phyloP scores from a whole-genome alignment of 2,113 vertebrate species.

The Thunnus maccoyii region DNA sequence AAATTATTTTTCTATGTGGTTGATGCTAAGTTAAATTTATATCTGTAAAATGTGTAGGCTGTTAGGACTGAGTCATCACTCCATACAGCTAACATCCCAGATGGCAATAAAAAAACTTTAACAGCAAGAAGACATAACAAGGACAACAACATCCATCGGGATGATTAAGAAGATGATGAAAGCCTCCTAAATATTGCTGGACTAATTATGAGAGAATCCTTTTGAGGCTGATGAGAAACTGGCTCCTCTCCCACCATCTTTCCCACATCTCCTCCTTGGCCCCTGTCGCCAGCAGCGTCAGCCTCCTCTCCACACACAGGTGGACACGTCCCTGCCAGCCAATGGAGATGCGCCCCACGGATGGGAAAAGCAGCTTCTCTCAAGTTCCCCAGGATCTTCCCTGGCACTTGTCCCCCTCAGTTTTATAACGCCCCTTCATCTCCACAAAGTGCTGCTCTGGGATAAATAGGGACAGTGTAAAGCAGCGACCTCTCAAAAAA shows the following conservation, averaged over 20 bases:
- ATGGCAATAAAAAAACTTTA: constrained; percentile 39
- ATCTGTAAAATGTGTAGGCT: constrained; percentile 53
- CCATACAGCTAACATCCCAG: constrained; percentile 45
- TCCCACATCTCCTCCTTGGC: constrained; percentile 55
- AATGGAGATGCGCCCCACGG: constrained; percentile 69
- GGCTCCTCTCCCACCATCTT: constrained; percentile 50
- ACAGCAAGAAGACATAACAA: constrained; percentile 27
- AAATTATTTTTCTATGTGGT: constrained; percentile 7
- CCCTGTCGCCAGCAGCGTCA: constrained; percentile 40
- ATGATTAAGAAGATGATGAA: constrained; percentile 42
- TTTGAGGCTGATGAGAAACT: constrained; percentile 55
- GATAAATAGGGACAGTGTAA: constrained; percentile 67
- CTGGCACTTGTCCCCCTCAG: constrained; percentile 66
- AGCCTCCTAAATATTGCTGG: constrained; percentile 32
- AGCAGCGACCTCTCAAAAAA: constrained; percentile 50
- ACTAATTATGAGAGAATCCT: constrained; percentile 58
- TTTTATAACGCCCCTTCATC: constrained; percentile 55
- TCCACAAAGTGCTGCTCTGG: constrained; percentile 55
- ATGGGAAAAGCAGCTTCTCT: constrained; percentile 74
- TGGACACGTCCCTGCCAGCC: constrained; percentile 64
- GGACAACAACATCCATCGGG: constrained; percentile 11
- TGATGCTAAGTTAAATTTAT: constrained; percentile 29
- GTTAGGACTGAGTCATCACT: constrained; percentile 50
- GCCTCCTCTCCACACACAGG: constrained; percentile 60
- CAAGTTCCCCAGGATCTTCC: constrained; percentile 46